Evolutionary conservation across 1,140 invertebrate genomes (phyloP), one percentile per base, ranked within the genome.

Genomic region (Drosophila fuyamai): DNA sequence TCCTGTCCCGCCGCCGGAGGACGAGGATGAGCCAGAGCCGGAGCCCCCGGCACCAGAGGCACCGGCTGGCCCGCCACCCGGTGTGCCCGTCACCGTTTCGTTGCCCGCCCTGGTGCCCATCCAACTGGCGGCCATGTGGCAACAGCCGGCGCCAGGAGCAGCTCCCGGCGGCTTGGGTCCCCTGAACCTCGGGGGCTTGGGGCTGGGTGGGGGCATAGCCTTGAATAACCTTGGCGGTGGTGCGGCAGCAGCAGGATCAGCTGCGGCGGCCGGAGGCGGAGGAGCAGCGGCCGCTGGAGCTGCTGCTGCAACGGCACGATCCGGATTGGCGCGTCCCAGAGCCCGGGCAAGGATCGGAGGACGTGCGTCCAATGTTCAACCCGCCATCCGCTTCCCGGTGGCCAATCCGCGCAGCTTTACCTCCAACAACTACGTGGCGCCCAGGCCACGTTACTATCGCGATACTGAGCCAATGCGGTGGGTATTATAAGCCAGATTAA

Each of bases 81-180:
- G 83, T n/a, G 86, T 90, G 0, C 90, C 90, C 4, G 51, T 91
- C 4, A 92, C 90, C 10, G 90, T 92, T 5, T 91, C 90, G 5
- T 48, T 92, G 67, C 90, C 90, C 32, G 90, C 90, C n/a, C 79
- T 92, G 53, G 90, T 92, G 48, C 90, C 90, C 60, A 92, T 92
- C 8, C 90, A 92, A 59, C 50, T 92, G n/a, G 86, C 90, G 2
- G 90, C 90, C 27, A 91, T 92, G 90, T 92, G 86, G 53, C 81
- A 77, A 7, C 78, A 85, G 29, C 90, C 90, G 0, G 68, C 56
- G 4, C 90, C 83, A 0, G 84, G 83, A 0, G 73, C 75, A 38
- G 80, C 40, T 4, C 1, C 50, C 5, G 58, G 79, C 18, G 62
- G 70, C 4, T 27, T 74, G 5, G 58, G 84, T 14, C 54, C 63